Evolutionary conservation across 2,113 vertebrate species (phyloP).

Genomic region (Martes martes): DNA sequence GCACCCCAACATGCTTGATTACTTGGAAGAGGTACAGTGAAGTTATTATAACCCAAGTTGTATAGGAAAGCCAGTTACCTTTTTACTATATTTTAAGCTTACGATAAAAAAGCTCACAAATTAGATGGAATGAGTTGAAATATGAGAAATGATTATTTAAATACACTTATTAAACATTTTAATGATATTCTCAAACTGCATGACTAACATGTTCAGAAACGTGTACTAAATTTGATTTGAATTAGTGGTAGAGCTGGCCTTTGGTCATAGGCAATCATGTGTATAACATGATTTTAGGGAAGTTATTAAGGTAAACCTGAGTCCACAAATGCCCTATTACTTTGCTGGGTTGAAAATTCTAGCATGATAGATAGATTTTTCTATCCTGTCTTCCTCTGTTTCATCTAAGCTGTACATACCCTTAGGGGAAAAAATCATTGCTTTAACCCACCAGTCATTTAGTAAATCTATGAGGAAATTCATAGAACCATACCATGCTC

Average conservation of each 20-base stretch:
- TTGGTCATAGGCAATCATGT: background rate
- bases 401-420: background rate
- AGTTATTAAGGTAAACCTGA: background rate
- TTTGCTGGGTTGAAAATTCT: background rate
- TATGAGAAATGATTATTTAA: constrained; percentile 35
- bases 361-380: background rate
- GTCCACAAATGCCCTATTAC: background rate
- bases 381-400: background rate
- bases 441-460: background rate
- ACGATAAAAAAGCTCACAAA: background rate
- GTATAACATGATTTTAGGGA: background rate
- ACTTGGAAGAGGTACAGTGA: background rate
- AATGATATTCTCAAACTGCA: background rate
- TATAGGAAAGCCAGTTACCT: background rate
- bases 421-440: background rate
- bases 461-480: background rate
- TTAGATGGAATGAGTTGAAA: background rate
- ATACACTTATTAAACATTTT: background rate
- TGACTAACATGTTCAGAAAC: background rate
- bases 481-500: background rate
- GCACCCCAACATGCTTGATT: background rate
- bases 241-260: background rate
- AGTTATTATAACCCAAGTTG: background rate
- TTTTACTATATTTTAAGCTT: background rate
- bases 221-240: background rate